Evolutionary conservation across 2,888 invertebrate genomes (phyloP).

Genomic region (Oscheius sp.): DNA sequence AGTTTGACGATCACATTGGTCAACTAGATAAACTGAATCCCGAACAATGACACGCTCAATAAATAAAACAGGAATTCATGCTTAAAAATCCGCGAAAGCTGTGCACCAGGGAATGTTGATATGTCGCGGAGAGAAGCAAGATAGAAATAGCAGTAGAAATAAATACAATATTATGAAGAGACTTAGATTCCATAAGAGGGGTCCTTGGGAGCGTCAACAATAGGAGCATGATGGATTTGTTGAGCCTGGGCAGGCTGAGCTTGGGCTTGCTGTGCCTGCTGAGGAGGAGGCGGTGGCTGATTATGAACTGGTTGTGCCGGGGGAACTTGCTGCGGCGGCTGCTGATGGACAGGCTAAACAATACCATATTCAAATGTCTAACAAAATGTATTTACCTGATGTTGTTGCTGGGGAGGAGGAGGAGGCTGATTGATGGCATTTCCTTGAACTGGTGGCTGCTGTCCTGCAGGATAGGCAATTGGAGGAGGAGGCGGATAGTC

Average conservation of each 20-base stretch:
- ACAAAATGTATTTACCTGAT: background rate
- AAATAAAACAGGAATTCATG: background rate
- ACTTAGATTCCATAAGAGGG: constrained; percentile 58
- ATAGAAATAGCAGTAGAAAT: background rate
- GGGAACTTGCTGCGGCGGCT: constrained; percentile 39
- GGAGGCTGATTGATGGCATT: constrained; percentile 17
- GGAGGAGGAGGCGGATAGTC: constrained; percentile 28
- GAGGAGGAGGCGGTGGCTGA: constrained; percentile 41
- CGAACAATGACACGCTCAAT: constrained; percentile 8
- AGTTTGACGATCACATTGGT: constrained; percentile 8
- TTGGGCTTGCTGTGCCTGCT: constrained; percentile 17
- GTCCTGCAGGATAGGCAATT: constrained; percentile 29
- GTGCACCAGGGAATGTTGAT: constrained; percentile 28
- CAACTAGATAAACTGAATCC: constrained; percentile 20
- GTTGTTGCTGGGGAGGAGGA: constrained; percentile 18
- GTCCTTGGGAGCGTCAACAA: constrained; percentile 56
- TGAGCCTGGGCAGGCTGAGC: constrained; percentile 20
- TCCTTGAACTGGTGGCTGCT: constrained; percentile 30
- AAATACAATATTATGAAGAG: background rate
- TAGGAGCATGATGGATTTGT: constrained; percentile 42
- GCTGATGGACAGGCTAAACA: constrained; percentile 37
- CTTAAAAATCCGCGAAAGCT: constrained; percentile 8
- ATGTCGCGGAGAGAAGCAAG: constrained; percentile 29
- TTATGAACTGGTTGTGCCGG: constrained; percentile 38
- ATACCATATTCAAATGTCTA: background rate